phyloP scores from a whole-genome alignment of 2,888 invertebrate genomes.

The Palloptera scutellata region DNA sequence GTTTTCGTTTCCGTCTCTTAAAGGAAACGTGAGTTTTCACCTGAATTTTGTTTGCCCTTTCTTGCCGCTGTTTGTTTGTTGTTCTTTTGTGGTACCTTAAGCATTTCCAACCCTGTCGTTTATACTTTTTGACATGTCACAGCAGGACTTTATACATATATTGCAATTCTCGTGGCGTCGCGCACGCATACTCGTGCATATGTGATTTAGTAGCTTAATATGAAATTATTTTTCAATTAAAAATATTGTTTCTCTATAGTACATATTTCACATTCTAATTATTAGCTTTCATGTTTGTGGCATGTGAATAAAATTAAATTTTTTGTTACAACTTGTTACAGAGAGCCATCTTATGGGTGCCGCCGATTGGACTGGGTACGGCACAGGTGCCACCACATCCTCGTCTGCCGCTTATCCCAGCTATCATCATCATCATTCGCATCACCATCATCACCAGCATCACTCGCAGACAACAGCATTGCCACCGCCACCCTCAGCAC shows the following conservation, averaged over 20 bases:
- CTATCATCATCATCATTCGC: slow-evolving; percentile 47
- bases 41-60: too few relatives aligned
- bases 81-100: background rate
- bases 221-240: slow-evolving; percentile 58
- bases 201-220: slow-evolving; percentile 33
- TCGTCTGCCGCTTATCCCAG: slow-evolving; percentile 39
- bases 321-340: slow-evolving; percentile 55
- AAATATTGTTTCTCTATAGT: slow-evolving; percentile 29
- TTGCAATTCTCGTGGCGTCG: slow-evolving; percentile 18
- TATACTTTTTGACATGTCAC: slow-evolving; percentile 36
- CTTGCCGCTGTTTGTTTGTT: slow-evolving; percentile 30
- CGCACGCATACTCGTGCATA: slow-evolving; percentile 29
- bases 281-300: slow-evolving; percentile 39
- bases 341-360: slow-evolving; percentile 72
- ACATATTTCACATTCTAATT: slow-evolving; percentile 16
- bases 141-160: slow-evolving; percentile 37
- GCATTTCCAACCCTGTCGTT: slow-evolving; percentile 8
- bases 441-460: slow-evolving; percentile 51
- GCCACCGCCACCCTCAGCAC: slow-evolving; percentile 64
- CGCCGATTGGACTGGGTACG: slow-evolving; percentile 71
- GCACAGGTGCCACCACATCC: slow-evolving; percentile 45
- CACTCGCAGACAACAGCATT: slow-evolving; percentile 54
- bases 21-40: background rate
- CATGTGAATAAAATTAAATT: slow-evolving; percentile 29
- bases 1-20: background rate